Base-by-base conservation (phyloP, 2,113 vertebrate species). In the Ciconia boyciana region DNA sequence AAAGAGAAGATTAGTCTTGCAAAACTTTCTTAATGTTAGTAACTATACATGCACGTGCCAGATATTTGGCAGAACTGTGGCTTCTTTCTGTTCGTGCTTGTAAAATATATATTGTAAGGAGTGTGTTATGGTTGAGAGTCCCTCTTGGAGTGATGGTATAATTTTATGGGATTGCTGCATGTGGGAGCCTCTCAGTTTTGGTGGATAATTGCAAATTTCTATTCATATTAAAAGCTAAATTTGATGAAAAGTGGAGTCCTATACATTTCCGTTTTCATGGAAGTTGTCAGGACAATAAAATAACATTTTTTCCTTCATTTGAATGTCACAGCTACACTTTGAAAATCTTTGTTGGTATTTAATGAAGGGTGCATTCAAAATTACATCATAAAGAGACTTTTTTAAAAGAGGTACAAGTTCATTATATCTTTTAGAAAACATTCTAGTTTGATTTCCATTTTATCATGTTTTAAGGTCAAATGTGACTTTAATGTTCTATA, bases 401-500 rank as follows among this genome's bases (percentile, higher is more conserved):
- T 91, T 20, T 52, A 17, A 60, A 97, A 92, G 93, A 94, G 66
- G 94, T 96, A 90, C 66, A 98, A 97, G 97, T 98, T 98, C 95
- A 96, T 96, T 96, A 70, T 95, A 90, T 96, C 92, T 96, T 93
- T 97, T 97, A 97, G 93, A 97, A 97, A 97, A 94, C 94, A 97
- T 97, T 98, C 96, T 95, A 91, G 90, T 97, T 98, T 98, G 93
- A 93, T 98, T 98, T 98, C 95, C 94, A 97, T 98, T 98, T 98
- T 98, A 98, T 98, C 97, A 97, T 98, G 96, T 98, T 98, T 98
- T 98, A 99, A 99, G 98, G 99, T 99, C 99, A 99, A 98, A 98
- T 98, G 98, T 98, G 98, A 98, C 98, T 98, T 98, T 99, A 98
- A 98, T 98, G 97, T 98, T 98, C 98, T 97, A 97, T 98, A 99